Base-by-base conservation (phyloP, 2,888 invertebrate genomes). In the Lypha dubia region DNA sequence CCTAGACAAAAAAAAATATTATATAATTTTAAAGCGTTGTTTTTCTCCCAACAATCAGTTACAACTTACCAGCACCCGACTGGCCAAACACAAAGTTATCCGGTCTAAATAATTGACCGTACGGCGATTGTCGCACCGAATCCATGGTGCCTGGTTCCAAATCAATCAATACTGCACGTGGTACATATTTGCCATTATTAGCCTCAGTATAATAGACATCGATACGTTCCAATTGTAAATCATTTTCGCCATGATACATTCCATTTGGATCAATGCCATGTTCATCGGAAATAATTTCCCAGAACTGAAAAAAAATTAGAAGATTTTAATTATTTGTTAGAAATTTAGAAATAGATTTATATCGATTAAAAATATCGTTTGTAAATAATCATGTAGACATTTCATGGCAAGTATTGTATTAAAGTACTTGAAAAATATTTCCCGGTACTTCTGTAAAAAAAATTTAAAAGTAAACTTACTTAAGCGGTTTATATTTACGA, bases 141-240 rank as follows among this genome's bases (percentile, higher is more conserved):
- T 98, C 97, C 96, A 98, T 96, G 17, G 97, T 97, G 6, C 97
- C 97, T 0, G 97, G 96, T 92, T 98, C 98, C 90, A 98, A 92
- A 92, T 98, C 98, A 68, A 97, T 96, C 85, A 97, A 93, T 38
- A 97, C 94, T 0, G 97, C 96, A 15, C 98, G 94, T 0, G 97
- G 97, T 7, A 98, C 97, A 92, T 95, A 98, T 90, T 95, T 95
- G 92, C 94, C 93, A 81, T 94, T 93, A 44, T 94, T 93, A 0
- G 96, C 96, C 90, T 96, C 96, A 90, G 94, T 96, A 93, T 96
- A 97, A 92, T 97, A 97, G 7, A 97, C 97, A 87, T 95, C 95
- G 88, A 97, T 95, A 74, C 97, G 93, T 90, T 97, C 96, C 86
- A 94, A 91, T 90, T 97, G 97, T 86, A 96, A 92, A 79, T 95